Conservation (phyloP, 2,888 invertebrate genomes). For the Oscheius sp. region DNA sequence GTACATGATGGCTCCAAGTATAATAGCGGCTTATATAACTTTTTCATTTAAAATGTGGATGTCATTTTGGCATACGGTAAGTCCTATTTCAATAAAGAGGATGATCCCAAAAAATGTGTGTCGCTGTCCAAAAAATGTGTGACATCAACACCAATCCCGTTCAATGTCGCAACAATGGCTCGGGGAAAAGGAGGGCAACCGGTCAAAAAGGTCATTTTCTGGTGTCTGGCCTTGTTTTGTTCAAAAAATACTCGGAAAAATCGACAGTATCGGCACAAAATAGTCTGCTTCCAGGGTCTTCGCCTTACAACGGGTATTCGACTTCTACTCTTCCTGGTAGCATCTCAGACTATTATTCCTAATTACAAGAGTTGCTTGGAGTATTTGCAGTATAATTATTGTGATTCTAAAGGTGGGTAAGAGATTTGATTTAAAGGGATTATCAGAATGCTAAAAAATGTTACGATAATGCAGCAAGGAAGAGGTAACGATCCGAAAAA, state of each 20-base stretch:
- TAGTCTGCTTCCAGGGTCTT: conserved; percentile 19
- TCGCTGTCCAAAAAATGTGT: neutral
- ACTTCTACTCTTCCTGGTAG: neutral
- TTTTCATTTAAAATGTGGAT: conserved; percentile 12
- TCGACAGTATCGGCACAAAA: too few relatives aligned
- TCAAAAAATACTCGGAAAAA: too few relatives aligned
- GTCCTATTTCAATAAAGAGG: neutral
- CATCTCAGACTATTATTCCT: neutral
- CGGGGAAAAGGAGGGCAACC: neutral
- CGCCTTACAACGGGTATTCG: neutral
- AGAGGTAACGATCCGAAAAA: too few relatives aligned
- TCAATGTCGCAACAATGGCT: too few relatives aligned
- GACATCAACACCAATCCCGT: too few relatives aligned
- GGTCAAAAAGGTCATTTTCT: too few relatives aligned
- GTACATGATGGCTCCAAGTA: neutral
- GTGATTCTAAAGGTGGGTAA: conserved; percentile 15
- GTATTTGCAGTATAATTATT: conserved; percentile 8
- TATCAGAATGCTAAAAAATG: too few relatives aligned
- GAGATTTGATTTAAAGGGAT: too few relatives aligned
- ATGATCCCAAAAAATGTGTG: neutral
- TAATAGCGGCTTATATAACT: neutral
- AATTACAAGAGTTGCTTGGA: neutral
- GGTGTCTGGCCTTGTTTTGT: too few relatives aligned
- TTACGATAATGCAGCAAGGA: too few relatives aligned
- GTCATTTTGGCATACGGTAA: conserved; percentile 28